Base-by-base conservation (phyloP, 2,797 vertebrate species). In the Sebastes vulpes region DNA sequence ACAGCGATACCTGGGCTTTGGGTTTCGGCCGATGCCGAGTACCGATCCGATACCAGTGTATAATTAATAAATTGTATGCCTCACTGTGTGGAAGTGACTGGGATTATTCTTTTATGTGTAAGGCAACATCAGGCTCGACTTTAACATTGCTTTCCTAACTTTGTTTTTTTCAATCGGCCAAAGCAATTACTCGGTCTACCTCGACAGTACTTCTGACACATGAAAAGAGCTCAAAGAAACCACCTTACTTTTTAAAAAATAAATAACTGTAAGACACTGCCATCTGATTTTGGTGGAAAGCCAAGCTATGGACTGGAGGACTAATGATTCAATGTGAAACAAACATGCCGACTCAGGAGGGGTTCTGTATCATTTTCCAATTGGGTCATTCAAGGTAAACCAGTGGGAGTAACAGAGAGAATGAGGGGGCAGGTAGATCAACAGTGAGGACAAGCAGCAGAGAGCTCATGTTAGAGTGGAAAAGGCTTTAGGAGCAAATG, bases 311-410 rank as follows among this genome's bases (percentile, higher is more conserved):
- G 60, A 31, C 42, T 14, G 14, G 54, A 75, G 65, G 67, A 80
- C 74, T 35, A 71, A 74, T 73, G 83, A 88, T 54, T 83, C 54
- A 75, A 50, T 3, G 25, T 66, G 74, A 83, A 74, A 53, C 11
- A 31, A 75, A 65, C 63, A 57, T 72, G 83, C 87, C 83, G 84
- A 90, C 65, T 83, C 72, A 74, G 67, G 38, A 73, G 2, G 58
- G 71, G 69, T 79, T 84, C 83, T 85, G 82, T 81, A 80, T 87
- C 75, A 85, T 88, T 72, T 67, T 46, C 56, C 61, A 50, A 46
- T 61, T 77, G 38, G 75, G 87, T 85, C 65, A 42, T 52, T 75
- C 65, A 82, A 86, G 79, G 87, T 81, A 74, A 81, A 74, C 10
- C 57, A 21, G 71, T 67, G 67, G 65, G 46, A 3, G 31, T 61